phyloP scores from a whole-genome alignment of 2,888 invertebrate species.

The Leucophora obtusa region DNA sequence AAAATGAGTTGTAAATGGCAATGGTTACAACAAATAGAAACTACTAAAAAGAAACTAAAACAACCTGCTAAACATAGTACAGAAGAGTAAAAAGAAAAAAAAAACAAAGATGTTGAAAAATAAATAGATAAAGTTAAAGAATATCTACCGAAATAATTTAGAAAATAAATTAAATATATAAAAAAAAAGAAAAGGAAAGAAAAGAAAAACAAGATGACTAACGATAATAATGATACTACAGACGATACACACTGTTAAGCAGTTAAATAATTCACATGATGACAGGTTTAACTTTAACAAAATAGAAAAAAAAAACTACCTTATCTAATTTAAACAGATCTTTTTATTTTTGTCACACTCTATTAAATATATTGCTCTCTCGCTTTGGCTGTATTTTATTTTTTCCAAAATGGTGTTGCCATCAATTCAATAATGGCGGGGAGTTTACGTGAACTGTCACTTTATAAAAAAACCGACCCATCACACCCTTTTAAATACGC shows the following conservation, averaged over 20 bases:
- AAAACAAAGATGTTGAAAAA: conserved; percentile 7
- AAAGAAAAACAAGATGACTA: conserved; percentile 48
- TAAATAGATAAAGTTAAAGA: conserved; percentile 15
- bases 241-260: conserved; percentile 52
- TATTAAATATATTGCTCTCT: conserved; percentile 35
- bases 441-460: too few relatives aligned
- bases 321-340: conserved; percentile 42
- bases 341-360: conserved; percentile 43
- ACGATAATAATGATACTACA: conserved; percentile 55
- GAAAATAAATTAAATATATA: not conserved
- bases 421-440: not conserved
- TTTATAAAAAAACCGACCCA: too few relatives aligned
- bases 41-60: conserved; percentile 12
- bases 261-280: conserved; percentile 60
- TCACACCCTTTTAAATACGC: too few relatives aligned
- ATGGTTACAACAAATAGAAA: conserved; percentile 39
- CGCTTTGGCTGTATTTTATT: not conserved
- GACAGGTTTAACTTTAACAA: conserved; percentile 53
- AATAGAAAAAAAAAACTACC: not conserved
- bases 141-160: conserved; percentile 49
- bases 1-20: conserved; percentile 64
- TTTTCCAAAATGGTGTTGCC: not conserved
- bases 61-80: conserved; percentile 42
- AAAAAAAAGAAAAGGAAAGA: conserved; percentile 8
- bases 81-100: conserved; percentile 14